These are phyloP conservation scores for Antheraea pernyi DNA, from an alignment of 1,140 invertebrate species.

Conservation along the genomic window DNA sequence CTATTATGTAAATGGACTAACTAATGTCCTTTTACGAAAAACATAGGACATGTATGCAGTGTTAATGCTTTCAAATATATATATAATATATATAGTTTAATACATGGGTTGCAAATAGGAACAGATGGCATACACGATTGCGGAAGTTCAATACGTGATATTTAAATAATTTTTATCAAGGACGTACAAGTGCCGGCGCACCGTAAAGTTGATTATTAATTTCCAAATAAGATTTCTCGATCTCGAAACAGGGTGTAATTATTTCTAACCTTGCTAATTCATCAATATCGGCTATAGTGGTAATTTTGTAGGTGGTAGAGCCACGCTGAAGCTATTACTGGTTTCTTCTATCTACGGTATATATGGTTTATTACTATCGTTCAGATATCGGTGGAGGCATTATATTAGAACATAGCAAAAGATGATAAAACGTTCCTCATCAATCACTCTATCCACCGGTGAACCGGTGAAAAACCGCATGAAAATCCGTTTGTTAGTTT, in stretches of 20 bases:
- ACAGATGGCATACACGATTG: slow-evolving; percentile 27
- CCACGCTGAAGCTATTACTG: too few species aligned
- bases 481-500: too few species aligned
- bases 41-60: slow-evolving; percentile 34
- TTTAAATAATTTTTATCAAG: slow-evolving; percentile 40
- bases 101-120: slow-evolving; percentile 15
- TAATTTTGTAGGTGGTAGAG: too few species aligned
- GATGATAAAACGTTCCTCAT: too few species aligned
- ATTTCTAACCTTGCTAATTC: slow-evolving; percentile 39
- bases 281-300: slow-evolving; percentile 8
- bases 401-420: slow-evolving; percentile 59
- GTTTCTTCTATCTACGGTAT: too few species aligned
- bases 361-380: too few species aligned
- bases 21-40: slow-evolving; percentile 58
- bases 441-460: too few species aligned
- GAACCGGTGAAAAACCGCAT: too few species aligned
- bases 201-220: slow-evolving; percentile 28
- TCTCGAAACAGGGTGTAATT: slow-evolving; percentile 42
- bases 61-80: slow-evolving; percentile 17
- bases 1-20: slow-evolving; percentile 61
- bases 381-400: slow-evolving; percentile 56
- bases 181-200: slow-evolving; percentile 21
- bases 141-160: slow-evolving; percentile 34
- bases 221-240: slow-evolving; percentile 23
- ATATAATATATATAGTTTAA: too few species aligned